phyloP scores from a whole-genome alignment of 2,888 invertebrate species.

The Bembecia ichneumoniformis region DNA sequence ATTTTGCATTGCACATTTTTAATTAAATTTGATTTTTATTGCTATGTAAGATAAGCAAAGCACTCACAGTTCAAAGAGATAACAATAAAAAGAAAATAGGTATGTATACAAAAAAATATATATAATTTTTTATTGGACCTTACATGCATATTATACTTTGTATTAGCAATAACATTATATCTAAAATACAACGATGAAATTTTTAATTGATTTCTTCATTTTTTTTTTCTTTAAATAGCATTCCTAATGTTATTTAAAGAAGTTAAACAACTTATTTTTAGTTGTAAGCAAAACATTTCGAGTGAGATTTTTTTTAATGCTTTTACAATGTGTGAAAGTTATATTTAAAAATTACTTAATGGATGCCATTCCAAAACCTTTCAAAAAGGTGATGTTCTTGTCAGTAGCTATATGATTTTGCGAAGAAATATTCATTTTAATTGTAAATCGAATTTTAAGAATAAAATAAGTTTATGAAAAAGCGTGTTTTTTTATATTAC shows the following conservation, averaged over 20 bases:
- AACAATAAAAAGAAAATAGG: background rate
- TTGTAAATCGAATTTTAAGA: conserved; percentile 63
- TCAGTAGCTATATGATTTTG: conserved; percentile 59
- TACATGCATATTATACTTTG: conserved; percentile 13
- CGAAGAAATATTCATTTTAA: conserved; percentile 49
- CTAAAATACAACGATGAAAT: conserved; percentile 34
- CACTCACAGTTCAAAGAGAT: background rate
- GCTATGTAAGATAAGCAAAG: background rate
- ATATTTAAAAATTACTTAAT: conserved; percentile 10
- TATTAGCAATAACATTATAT: conserved; percentile 13
- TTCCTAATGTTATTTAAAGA: background rate
- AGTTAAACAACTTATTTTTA: background rate
- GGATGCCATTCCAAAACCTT: conserved; percentile 69
- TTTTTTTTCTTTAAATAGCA: no score
- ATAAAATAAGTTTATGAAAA: conserved; percentile 41
- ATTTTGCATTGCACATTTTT: no score
- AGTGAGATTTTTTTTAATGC: no score
- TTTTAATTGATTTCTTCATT: no score
- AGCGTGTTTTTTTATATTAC: background rate
- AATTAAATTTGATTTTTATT: no score
- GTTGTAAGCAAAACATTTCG: background rate
- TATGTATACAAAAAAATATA: background rate
- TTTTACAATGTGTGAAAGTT: no score
- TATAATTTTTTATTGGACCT: conserved; percentile 1
- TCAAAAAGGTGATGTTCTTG: conserved; percentile 68